Percentiles rank a stretch among this genome's conserved stretches.
These are phyloP conservation scores for Nesogale talazaci DNA, from an alignment of 2,113 vertebrate genomes.

Conservation along the genomic window DNA sequence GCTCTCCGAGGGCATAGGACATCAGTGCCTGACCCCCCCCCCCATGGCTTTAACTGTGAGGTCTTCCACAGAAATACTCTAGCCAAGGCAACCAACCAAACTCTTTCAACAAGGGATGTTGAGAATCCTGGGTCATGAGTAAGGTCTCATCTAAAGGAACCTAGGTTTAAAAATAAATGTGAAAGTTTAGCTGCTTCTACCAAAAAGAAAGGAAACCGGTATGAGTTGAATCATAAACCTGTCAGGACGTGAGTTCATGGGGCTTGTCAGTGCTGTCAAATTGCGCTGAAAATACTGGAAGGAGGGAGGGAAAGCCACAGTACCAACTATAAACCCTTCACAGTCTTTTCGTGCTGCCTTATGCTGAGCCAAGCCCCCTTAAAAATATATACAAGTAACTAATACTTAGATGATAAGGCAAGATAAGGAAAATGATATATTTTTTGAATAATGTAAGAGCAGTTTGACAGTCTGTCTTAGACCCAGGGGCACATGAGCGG, in stretches of 20 bases:
- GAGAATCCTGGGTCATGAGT: background rate
- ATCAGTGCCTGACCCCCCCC: background rate
- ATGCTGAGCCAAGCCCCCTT: constrained; percentile 62
- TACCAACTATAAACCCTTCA: constrained; percentile 72
- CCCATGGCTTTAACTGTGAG: background rate
- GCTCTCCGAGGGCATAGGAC: background rate
- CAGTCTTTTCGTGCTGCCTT: constrained; percentile 71
- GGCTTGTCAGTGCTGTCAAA: constrained; percentile 62
- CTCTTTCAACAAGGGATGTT: constrained; percentile 4
- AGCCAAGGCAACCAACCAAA: background rate
- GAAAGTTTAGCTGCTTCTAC: constrained; percentile 9
- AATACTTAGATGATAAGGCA: constrained; percentile 74
- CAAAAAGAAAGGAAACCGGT: constrained; percentile 35
- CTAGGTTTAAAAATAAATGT: constrained; percentile 31
- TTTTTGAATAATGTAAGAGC: constrained; percentile 71
- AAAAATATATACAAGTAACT: constrained; percentile 57
- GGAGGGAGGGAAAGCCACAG: constrained; percentile 65
- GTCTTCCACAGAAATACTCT: background rate
- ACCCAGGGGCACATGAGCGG: constrained; percentile 77
- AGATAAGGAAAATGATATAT: constrained; percentile 27
- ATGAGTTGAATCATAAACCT: constrained; percentile 70
- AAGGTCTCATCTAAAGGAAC: constrained; percentile 20
- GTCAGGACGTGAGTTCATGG: constrained; percentile 55
- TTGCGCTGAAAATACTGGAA: constrained; percentile 66
- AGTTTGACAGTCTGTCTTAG: constrained; percentile 79